These are phyloP conservation scores for Blastomussa wellsi DNA, from an alignment of 92 coral and sea anemone species.

Conservation along the genomic window DNA sequence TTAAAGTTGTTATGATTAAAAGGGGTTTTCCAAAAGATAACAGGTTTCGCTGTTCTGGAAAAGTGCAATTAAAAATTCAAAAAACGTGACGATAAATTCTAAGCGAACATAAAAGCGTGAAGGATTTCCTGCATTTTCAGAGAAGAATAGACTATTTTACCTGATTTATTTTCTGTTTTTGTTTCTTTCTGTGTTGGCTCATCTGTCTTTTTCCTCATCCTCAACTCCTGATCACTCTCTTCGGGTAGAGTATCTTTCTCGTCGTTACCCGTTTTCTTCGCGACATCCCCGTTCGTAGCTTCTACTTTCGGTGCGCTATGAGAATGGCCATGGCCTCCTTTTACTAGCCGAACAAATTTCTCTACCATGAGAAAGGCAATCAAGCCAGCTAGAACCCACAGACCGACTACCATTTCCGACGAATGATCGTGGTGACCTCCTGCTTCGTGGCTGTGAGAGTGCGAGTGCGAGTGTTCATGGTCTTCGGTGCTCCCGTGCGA, in stretches of 20 bases:
- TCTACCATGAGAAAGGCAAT: slow-evolving; percentile 92
- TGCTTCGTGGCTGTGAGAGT: slow-evolving; percentile 33
- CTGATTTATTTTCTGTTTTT: slow-evolving; percentile 45
- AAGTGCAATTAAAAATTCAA: slow-evolving; percentile 49
- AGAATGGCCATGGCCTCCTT: slow-evolving; percentile 89
- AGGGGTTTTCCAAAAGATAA: neutral
- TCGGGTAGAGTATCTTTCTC: slow-evolving; percentile 26
- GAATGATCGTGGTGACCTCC: slow-evolving; percentile 67
- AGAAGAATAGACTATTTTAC: slow-evolving; percentile 26
- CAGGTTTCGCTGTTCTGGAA: neutral
- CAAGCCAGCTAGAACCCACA: slow-evolving; percentile 99
- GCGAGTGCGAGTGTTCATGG: slow-evolving; percentile 67
- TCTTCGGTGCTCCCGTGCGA: slow-evolving; percentile 77
- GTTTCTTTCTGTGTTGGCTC: slow-evolving; percentile 52
- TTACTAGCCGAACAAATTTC: slow-evolving; percentile 91
- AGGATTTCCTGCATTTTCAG: neutral
- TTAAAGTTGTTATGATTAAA: slow-evolving; percentile 15
- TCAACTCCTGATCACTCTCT: slow-evolving; percentile 57
- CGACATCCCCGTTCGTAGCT: slow-evolving; percentile 57
- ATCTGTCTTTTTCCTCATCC: slow-evolving; percentile 73
- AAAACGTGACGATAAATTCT: slow-evolving; percentile 26
- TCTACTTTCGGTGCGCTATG: slow-evolving; percentile 40
- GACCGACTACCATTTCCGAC: slow-evolving; percentile 90
- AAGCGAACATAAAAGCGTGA: neutral
- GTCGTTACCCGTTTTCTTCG: slow-evolving; percentile 12